A percentile compares a stretch with the other conserved stretches of the same genome.
Evolutionary conservation across 2,888 invertebrate genomes (phyloP).

Genomic region (Sinodicranocentrus sp.): DNA sequence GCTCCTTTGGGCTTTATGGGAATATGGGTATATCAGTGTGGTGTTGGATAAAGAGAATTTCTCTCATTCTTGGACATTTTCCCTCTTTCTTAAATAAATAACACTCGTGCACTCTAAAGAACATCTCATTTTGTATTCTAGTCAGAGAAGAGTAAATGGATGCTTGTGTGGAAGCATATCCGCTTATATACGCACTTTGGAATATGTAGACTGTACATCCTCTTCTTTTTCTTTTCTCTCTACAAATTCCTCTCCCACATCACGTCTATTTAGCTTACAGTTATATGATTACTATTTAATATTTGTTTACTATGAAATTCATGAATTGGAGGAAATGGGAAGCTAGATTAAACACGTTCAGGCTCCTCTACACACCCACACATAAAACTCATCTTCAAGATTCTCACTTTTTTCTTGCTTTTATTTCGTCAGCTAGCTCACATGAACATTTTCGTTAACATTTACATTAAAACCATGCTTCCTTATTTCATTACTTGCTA

Average conservation of each 20-base stretch:
- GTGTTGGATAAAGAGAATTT: slow-evolving; percentile 26
- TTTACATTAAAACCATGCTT: slow-evolving; percentile 44
- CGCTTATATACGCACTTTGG: no score
- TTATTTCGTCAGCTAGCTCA: slow-evolving; percentile 36
- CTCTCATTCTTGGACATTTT: slow-evolving; percentile 41
- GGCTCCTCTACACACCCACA: slow-evolving; percentile 29
- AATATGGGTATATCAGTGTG: background rate
- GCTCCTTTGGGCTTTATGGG: slow-evolving; percentile 11
- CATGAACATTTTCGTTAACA: slow-evolving; percentile 35
- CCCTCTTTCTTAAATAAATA: slow-evolving; percentile 31
- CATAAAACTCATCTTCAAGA: no score
- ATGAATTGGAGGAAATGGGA: background rate
- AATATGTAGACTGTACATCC: no score
- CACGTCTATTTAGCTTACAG: background rate
- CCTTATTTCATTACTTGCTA: slow-evolving; percentile 31
- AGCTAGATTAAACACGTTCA: background rate
- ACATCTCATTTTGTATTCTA: slow-evolving; percentile 47
- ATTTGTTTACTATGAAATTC: background rate
- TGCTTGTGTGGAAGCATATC: slow-evolving; percentile 3
- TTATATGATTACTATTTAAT: slow-evolving; percentile 14
- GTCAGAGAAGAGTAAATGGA: slow-evolving; percentile 36
- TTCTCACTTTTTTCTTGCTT: no score
- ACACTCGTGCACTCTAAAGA: background rate
- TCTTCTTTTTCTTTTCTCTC: no score
- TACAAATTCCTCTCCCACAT: no score